phyloP scores from a whole-genome alignment of 2,888 invertebrate genomes.

The Microctonus hyperodae region DNA sequence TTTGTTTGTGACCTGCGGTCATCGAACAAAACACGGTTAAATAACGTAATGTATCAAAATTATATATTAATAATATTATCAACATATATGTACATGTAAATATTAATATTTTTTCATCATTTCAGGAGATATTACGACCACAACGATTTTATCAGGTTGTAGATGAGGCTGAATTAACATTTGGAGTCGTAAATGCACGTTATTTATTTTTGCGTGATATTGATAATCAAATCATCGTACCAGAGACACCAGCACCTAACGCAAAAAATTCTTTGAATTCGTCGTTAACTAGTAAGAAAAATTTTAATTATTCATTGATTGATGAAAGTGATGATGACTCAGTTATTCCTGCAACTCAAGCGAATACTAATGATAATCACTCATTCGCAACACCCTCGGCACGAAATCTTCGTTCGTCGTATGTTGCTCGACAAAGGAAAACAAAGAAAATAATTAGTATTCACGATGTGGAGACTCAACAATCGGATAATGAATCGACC shows the following conservation, averaged over 20 bases:
- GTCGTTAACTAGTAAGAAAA: background rate
- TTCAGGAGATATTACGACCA: conserved; percentile 50
- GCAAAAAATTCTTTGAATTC: background rate
- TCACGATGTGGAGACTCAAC: conserved; percentile 37
- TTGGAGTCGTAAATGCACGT: conserved; percentile 49
- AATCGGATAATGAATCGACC: background rate
- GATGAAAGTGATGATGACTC: conserved; percentile 35
- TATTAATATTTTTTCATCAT: conserved; percentile 30
- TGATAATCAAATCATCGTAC: conserved; percentile 29
- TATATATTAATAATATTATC: background rate
- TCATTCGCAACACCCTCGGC: conserved; percentile 30
- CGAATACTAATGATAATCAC: background rate
- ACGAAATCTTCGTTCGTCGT: conserved; percentile 10
- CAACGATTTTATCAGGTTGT: conserved; percentile 52
- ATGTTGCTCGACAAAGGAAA: no score
- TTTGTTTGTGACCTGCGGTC: conserved; percentile 65
- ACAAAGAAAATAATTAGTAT: background rate
- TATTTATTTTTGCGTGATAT: conserved; percentile 6
- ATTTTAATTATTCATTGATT: conserved; percentile 16
- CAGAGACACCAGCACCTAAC: conserved; percentile 41
- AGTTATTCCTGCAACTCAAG: conserved; percentile 34
- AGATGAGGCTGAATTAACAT: conserved; percentile 49
- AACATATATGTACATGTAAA: background rate
- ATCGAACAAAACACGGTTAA: conserved; percentile 64
- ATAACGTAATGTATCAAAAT: conserved; percentile 58